Percentiles rank a stretch among this genome's conserved stretches.
These are phyloP conservation scores for Collichthys lucidus DNA, from an alignment of 2,113 vertebrate genomes.

Conservation along the genomic window DNA sequence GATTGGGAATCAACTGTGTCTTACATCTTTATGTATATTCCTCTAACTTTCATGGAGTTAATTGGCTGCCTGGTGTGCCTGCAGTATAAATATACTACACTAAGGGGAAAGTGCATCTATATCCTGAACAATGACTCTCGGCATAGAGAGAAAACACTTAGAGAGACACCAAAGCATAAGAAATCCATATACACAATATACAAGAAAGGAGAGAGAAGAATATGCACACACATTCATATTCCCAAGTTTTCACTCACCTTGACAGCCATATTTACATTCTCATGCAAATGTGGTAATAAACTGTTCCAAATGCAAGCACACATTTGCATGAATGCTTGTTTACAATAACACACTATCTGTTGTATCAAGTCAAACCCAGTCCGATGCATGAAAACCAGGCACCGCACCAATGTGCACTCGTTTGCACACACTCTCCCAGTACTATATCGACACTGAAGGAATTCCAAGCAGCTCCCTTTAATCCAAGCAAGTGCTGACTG, in stretches of 20 bases:
- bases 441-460: constrained; percentile 68
- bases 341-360: neutral
- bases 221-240: neutral
- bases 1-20: neutral
- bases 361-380: constrained; percentile 11
- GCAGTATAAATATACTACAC: neutral
- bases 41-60: neutral
- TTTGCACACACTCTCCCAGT: constrained; percentile 14
- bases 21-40: neutral
- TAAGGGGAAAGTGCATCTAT: neutral
- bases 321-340: constrained; percentile 11
- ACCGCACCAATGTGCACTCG: neutral
- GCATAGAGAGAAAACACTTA: neutral
- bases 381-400: neutral
- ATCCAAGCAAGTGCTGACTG: constrained; percentile 82
- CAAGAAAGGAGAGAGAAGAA: neutral
- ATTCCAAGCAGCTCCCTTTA: constrained; percentile 87
- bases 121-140: neutral
- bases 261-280: constrained; percentile 14
- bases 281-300: neutral
- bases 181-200: neutral
- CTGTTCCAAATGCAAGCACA: constrained; percentile 14
- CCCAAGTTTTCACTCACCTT: neutral
- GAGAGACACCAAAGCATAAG: neutral
- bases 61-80: neutral